Conservation (phyloP, 2,113 vertebrate genomes). For the Mormoops blainvillei region DNA sequence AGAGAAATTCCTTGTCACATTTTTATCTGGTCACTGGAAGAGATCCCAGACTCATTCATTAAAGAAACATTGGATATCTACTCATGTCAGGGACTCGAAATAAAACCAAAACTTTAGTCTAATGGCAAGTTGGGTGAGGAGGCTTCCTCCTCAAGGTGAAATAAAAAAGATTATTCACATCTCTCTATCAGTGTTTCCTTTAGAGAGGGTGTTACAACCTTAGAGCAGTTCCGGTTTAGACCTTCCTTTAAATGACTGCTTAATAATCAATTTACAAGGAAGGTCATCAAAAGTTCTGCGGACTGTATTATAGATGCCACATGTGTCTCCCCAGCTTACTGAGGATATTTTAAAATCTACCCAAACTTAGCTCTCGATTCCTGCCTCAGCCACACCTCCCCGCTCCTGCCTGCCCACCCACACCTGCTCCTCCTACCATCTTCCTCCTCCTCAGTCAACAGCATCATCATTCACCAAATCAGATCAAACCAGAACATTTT, state of each 20-base stretch:
- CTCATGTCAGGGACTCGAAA: background rate
- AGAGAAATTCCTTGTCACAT: background rate
- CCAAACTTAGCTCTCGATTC: background rate
- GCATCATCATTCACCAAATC: background rate
- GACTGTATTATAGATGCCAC: background rate
- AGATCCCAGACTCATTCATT: background rate
- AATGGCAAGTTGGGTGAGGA: background rate
- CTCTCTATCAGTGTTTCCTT: background rate
- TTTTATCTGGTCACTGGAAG: background rate
- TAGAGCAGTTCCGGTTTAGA: background rate
- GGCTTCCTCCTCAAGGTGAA: background rate
- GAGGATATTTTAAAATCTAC: background rate
- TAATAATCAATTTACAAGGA: background rate
- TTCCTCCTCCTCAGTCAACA: background rate
- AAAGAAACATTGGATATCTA: background rate
- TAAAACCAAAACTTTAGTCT: background rate
- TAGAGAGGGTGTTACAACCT: background rate
- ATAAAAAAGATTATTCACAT: background rate
- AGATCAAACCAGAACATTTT: background rate
- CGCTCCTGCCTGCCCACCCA: background rate
- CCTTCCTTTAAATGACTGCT: background rate
- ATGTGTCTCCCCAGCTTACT: background rate
- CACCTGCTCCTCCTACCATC: background rate
- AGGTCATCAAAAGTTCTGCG: background rate
- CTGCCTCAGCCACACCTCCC: background rate